These are phyloP conservation scores for Actenoides hombroni DNA, from an alignment of 2,113 vertebrate genomes.

Conservation along the genomic window DNA sequence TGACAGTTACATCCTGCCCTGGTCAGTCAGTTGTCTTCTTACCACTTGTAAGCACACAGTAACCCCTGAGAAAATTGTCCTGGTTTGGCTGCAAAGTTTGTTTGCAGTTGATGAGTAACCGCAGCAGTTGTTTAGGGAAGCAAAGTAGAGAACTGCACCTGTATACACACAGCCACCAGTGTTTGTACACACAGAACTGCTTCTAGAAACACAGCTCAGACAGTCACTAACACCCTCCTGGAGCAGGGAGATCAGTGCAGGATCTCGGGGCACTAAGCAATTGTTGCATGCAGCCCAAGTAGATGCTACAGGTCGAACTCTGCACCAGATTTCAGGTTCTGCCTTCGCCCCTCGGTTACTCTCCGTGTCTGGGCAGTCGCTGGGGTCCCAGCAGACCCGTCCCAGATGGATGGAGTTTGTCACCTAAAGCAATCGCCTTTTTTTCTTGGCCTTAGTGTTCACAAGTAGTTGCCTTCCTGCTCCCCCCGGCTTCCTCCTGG, in stretches of 20 bases:
- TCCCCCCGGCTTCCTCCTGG: not conserved
- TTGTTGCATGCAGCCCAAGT: not conserved
- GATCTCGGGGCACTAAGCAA: fast-evolving
- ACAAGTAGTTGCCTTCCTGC: not conserved
- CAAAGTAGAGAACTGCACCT: not conserved
- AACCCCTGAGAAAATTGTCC: not conserved
- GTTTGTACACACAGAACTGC: too few relatives aligned
- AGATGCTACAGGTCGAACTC: not conserved
- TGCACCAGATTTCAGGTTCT: too few relatives aligned
- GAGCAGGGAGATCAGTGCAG: not conserved
- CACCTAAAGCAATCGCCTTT: not conserved
- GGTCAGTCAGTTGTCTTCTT: too few relatives aligned
- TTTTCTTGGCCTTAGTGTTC: not conserved
- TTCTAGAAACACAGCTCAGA: not conserved
- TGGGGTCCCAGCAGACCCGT: not conserved
- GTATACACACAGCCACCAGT: fast-evolving
- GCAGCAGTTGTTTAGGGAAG: not conserved
- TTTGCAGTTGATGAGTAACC: fast-evolving
- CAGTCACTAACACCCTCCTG: not conserved
- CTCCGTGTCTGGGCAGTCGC: fast-evolving
- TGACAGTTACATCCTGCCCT: fast-evolving
- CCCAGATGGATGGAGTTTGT: not conserved
- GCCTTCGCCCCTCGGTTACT: too few relatives aligned
- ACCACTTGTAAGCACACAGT: fast-evolving
- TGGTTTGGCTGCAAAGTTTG: not conserved